Base-by-base conservation (phyloP, 2,797 vertebrate species). In the Chloroceryle amazona region DNA sequence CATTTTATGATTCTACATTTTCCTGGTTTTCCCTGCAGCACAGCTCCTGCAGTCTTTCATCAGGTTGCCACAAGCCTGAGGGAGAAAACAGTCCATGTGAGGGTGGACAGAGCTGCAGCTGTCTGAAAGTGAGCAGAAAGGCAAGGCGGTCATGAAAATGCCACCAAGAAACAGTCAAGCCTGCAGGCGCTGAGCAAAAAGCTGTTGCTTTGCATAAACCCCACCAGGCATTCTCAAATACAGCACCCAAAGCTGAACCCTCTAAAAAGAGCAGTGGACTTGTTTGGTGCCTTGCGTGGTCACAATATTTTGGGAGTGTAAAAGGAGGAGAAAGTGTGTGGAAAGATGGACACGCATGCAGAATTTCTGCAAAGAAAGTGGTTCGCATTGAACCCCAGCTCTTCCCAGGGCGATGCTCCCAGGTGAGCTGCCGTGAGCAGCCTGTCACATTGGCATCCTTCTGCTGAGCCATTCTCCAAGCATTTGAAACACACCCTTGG, bases 321-420 rank as follows among this genome's bases (percentile, higher is more conserved):
- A 52, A 55, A 26, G 52, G 18, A 28, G 39, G 25, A 55, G 23
- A 25, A 55, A 33, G n/a, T 25, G 10, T 15, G 6, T 3, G 17
- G 51, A n/a, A 46, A 46, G 41, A 55, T 8, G 33, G 22, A 22
- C 21, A 11, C 31, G 5, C 12, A 5, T 0, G 9, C 55, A 15
- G 21, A 67, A 62, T 22, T 13, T 21, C 29, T 9, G 33, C 31
- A 9, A 62, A 42, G 22, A 42, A 31, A 51, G 35, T 0, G 0
- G 42, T 26, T n/a, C 0, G 1, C 23, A 6, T 18, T 2, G 0
- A 61, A 21, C 16, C 25, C 7, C 5, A 9, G 39, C 57, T 58
- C 26, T 26, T 63, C 9, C 14, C 22, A 11, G 23, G 20, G 31
- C 18, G 8, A 11, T 6, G 37, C 62, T 86, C 37, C 1, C 19